phyloP scores from a whole-genome alignment of 2,113 vertebrate species.

The Silurus glanis region DNA sequence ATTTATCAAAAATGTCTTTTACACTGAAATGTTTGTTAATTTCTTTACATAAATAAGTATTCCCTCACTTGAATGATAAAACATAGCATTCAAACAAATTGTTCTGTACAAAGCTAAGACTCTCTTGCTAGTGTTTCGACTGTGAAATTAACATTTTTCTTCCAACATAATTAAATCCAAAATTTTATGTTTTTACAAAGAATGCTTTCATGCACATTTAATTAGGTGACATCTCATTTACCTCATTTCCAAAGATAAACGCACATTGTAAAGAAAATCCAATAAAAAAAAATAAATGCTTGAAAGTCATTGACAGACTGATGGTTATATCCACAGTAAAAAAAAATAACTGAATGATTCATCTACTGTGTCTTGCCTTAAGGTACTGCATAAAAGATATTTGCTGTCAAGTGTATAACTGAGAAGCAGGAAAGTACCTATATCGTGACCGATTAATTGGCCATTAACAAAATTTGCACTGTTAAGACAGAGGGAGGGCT shows the following conservation, averaged over 20 bases:
- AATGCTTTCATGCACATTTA: not conserved
- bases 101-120: not conserved
- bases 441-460: not conserved
- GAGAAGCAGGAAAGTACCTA: not conserved
- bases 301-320: not conserved
- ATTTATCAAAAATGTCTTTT: not conserved
- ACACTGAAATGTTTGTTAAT: not conserved
- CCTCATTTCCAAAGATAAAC: not conserved
- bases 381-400: slow-evolving; percentile 2
- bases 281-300: not conserved
- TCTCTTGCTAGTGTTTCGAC: not conserved
- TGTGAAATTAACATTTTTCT: not conserved
- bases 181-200: not conserved
- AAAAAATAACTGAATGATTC: not conserved
- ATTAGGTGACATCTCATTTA: not conserved
- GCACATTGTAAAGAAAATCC: not conserved
- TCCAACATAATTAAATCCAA: not conserved
- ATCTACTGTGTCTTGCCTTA: not conserved
- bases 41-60: not conserved
- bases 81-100: not conserved
- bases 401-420: not conserved
- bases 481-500: not conserved
- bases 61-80: not conserved
- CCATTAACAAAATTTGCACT: slow-evolving; percentile 8
- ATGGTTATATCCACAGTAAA: not conserved